Base-by-base conservation (phyloP, 30 jellyfish, hydroid and myxozoan species). In the Pseudorhiza aurosa region DNA sequence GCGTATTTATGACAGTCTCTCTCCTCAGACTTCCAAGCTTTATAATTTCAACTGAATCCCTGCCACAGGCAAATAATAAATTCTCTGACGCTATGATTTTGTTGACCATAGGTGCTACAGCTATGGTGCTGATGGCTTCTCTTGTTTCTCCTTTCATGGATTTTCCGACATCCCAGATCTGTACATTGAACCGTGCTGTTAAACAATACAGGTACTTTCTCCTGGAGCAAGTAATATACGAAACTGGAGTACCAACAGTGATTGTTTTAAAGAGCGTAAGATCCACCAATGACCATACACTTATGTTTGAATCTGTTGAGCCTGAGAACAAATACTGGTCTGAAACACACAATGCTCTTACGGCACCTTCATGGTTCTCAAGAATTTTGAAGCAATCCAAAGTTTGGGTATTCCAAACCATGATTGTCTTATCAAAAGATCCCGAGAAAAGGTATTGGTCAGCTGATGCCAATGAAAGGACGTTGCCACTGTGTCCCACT, bases 321-420 rank as follows among this genome's bases (percentile, higher is more conserved):
- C 96, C 98, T 28, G 96, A 57, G 55, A 51, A 85, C 49, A 92
- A 81, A 27, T 43, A 72, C 18, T 65, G 64, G 22, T 80, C 88
- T 6, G 96, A 49, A 0, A 68, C 35, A 58, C 98, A 92, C 39
- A 92, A 24, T 10, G 87, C 25, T 17, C 96, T 46, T 15, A 92
- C 96, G 1, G 96, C 83, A 1, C 98, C 98, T 28, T 65, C 82
- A 77, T 85, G 96, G 12, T 53, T 75, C 58, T 62, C 62, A 10
- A 92, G 47, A 12, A 84, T 78, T 55, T 65, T 63, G 35, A 58
- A 33, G 30, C 96, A 93, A 36, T 72, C 94, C 2, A 92, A 70
- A n/a, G 86, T 24, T 6, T n/a, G 65, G 2, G 68, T 30, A 59
- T 92, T 81, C 98, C 98, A 92, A 9, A 85, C 89, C 85, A 92